A percentile compares a stretch with the other conserved stretches of the same genome.
These are phyloP conservation scores for Chrysolina americana DNA, from an alignment of 2,888 invertebrate genomes.

Conservation along the genomic window DNA sequence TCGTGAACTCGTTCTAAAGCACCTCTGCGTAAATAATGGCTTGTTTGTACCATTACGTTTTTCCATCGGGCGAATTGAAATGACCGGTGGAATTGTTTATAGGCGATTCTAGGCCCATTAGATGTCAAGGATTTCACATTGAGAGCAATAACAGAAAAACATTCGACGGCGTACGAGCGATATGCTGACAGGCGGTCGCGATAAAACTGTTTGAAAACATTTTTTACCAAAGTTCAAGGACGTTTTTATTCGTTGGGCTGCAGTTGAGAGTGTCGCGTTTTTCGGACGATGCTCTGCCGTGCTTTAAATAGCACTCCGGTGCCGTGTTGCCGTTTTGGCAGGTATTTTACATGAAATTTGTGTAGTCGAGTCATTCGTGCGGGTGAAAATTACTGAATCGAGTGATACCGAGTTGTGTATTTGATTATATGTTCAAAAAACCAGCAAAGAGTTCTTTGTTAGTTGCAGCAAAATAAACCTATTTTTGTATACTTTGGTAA, in stretches of 20 bases:
- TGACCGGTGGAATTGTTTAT: constrained; percentile 61
- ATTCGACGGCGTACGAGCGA: constrained; percentile 60
- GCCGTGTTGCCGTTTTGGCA: too few species aligned
- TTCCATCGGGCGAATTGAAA: constrained; percentile 63
- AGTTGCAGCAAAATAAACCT: too few species aligned
- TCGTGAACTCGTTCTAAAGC: constrained; percentile 2
- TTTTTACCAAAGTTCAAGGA: constrained; percentile 46
- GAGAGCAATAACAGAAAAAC: constrained; percentile 60
- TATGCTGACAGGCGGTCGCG: constrained; percentile 59
- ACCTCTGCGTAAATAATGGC: constrained; percentile 21
- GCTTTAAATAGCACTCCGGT: constrained; percentile 37
- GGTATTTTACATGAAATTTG: too few species aligned
- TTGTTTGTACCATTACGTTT: constrained; percentile 53
- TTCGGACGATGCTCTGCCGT: constrained; percentile 37
- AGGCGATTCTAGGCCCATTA: constrained; percentile 58
- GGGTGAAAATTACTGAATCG: too few species aligned
- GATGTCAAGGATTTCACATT: constrained; percentile 60
- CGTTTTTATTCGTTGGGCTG: constrained; percentile 41
- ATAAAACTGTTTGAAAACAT: constrained; percentile 57
- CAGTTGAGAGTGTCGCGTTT: constrained; percentile 41
- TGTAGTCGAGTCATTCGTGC: too few species aligned
- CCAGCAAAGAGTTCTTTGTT: too few species aligned
- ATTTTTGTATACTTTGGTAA: too few species aligned
- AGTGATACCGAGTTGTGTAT: too few species aligned
- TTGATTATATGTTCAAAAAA: too few species aligned